A percentile compares a stretch with the other conserved stretches of the same genome.
Evolutionary conservation across 2,888 invertebrate genomes (phyloP).

Genomic region (Eledone cirrhosa): DNA sequence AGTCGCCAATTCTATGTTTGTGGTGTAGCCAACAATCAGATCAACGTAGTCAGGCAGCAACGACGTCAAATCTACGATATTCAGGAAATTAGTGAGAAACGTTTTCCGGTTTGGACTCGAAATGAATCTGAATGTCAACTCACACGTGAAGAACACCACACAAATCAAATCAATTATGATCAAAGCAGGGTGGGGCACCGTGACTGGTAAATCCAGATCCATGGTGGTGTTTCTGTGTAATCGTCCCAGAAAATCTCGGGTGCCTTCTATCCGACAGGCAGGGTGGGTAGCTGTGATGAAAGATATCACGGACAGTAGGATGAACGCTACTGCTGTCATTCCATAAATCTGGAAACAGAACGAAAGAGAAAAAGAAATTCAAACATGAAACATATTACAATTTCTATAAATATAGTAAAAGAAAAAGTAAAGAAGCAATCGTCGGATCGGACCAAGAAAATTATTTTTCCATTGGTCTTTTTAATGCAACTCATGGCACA

Average conservation of each 20-base stretch:
- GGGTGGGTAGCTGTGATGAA: slow-evolving; percentile 39
- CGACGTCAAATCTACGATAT: slow-evolving; percentile 44
- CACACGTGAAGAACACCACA: slow-evolving; percentile 54
- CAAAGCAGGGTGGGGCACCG: slow-evolving; percentile 37
- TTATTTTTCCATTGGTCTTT: too few relatives aligned
- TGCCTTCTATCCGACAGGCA: slow-evolving; percentile 1
- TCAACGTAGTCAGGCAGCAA: slow-evolving; percentile 55
- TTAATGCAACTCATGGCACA: too few relatives aligned
- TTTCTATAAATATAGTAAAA: too few relatives aligned
- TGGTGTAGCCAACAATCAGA: slow-evolving; percentile 40
- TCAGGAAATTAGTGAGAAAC: slow-evolving; percentile 41
- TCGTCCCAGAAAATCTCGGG: neutral
- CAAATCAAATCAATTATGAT: slow-evolving; percentile 47
- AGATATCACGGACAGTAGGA: slow-evolving; percentile 43
- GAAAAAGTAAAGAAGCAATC: too few relatives aligned
- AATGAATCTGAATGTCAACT: slow-evolving; percentile 47
- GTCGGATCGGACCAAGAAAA: too few relatives aligned
- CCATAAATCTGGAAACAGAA: slow-evolving; percentile 42
- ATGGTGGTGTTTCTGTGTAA: neutral
- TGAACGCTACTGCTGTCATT: slow-evolving; percentile 39
- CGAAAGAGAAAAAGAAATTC: neutral
- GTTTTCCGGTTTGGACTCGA: slow-evolving; percentile 41
- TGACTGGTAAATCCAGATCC: neutral
- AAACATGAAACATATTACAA: too few relatives aligned
- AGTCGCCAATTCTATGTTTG: slow-evolving; percentile 36